Base-by-base conservation (phyloP, 2,113 vertebrate species). In the Antidorcas marsupialis region DNA sequence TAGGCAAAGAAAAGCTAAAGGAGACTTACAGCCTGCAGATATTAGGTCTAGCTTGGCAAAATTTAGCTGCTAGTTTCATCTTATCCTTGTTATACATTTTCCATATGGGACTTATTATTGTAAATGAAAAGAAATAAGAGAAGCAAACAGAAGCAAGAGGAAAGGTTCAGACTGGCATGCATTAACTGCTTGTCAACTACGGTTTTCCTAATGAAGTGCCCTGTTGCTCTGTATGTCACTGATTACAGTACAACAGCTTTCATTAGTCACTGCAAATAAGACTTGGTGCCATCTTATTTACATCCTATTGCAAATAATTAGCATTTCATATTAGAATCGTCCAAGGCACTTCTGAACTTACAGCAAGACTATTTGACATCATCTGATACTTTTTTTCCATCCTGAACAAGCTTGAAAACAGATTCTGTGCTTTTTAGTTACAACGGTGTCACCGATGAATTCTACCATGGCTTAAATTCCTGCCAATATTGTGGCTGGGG, bases 161-260 rank as follows among this genome's bases (percentile, higher is more conserved):
- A 98, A 98, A 95, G 87, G 97, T 97, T 95, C 89, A 97, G 98
- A 98, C 98, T 98, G 97, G 97, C 98, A 98, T 47, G 95, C 84
- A 97, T 96, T 98, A 98, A 94, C 97, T 98, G 96, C 98, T 99
- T 98, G 97, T 98, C 98, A 98, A 97, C 98, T 94, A 97, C 28
- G 96, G 97, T 98, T 98, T 97, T 99, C 97, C 93, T 99, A 99
- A 99, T 98, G 97, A 99, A 98, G 98, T 98, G 98, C 98, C 98
- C 98, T 98, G 98, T 98, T 98, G 98, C 98, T 98, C 98, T 98
- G 98, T 91, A 98, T 98, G 98, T 98, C 98, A 97, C 97, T 98
- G 98, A 98, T 97, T 98, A 97, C 79, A 98, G 98, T 97, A 87
- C 97, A 99, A 98, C 98, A 98, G 98, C 97, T 98, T 99, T 99